phyloP scores from a whole-genome alignment of 2,888 invertebrate genomes.

The Pollenia angustigena region DNA sequence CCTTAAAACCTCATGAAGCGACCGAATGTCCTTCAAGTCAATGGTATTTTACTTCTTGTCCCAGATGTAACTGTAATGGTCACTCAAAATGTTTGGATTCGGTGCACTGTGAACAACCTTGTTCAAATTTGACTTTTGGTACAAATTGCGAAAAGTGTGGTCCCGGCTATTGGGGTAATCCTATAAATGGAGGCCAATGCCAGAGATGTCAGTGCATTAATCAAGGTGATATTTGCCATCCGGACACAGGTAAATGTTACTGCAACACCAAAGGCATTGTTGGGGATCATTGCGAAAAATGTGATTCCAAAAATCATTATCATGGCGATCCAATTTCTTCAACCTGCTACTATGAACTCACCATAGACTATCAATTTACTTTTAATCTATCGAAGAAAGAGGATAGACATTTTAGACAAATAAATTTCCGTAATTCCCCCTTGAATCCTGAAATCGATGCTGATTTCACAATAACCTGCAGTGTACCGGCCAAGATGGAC shows the following conservation, averaged over 20 bases:
- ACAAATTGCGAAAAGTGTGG: slow-evolving; percentile 95
- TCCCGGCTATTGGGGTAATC: slow-evolving; percentile 96
- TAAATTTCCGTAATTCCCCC: slow-evolving; percentile 98
- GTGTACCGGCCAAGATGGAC: slow-evolving; percentile 94
- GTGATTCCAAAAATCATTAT: slow-evolving; percentile 97
- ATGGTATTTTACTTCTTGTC: slow-evolving; percentile 98
- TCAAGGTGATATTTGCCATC: slow-evolving; percentile 95
- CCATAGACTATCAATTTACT: slow-evolving; percentile 99
- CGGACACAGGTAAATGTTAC: slow-evolving; percentile 96
- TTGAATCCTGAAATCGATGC: slow-evolving; percentile 96
- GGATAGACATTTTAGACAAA: slow-evolving; percentile 96
- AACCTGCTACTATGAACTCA: slow-evolving; percentile 97
- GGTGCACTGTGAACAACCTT: slow-evolving; percentile 90
- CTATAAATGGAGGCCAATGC: slow-evolving; percentile 97
- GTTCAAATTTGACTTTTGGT: slow-evolving; percentile 93
- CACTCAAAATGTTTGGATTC: slow-evolving; percentile 95
- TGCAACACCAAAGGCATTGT: slow-evolving; percentile 98
- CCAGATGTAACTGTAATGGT: slow-evolving; percentile 93
- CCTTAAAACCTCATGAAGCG: slow-evolving; percentile 86
- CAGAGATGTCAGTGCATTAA: slow-evolving; percentile 97
- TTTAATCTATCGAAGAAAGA: slow-evolving; percentile 99
- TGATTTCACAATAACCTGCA: slow-evolving; percentile 94
- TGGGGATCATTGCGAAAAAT: slow-evolving; percentile 97
- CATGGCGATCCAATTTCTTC: slow-evolving; percentile 96
- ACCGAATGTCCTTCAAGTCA: slow-evolving; percentile 88